Conservation (phyloP, 2,113 vertebrate genomes). For the Laticauda laticaudata region DNA sequence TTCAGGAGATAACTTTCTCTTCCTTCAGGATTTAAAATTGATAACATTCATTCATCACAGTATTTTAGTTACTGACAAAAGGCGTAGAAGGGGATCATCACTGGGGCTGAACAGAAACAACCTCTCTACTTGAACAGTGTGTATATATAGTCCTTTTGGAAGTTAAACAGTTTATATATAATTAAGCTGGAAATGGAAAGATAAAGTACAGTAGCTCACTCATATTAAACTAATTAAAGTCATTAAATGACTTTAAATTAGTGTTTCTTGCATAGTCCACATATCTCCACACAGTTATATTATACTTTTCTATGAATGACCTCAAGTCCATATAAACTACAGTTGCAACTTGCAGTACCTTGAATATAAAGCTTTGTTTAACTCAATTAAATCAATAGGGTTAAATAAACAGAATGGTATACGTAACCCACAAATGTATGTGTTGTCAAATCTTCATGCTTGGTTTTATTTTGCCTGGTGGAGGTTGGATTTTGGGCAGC, state of each 20-base stretch:
- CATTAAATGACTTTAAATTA: background rate
- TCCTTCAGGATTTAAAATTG: no score
- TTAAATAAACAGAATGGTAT: slow-evolving; percentile 16
- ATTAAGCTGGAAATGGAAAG: background rate
- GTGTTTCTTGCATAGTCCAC: background rate
- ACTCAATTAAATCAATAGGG: background rate
- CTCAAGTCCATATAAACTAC: accelerated
- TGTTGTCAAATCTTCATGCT: slow-evolving; percentile 1
- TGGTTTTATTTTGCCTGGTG: slow-evolving; percentile 14
- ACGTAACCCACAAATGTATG: slow-evolving; percentile 6
- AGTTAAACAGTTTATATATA: background rate
- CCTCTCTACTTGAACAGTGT: background rate
- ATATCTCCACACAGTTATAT: background rate
- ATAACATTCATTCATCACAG: background rate
- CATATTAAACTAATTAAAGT: background rate
- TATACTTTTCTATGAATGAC: background rate
- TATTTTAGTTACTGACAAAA: background rate
- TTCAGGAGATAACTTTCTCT: background rate
- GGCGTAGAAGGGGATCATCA: background rate
- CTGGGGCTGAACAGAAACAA: background rate
- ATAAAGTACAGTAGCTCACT: background rate
- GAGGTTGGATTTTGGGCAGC: background rate
- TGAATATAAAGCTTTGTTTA: background rate
- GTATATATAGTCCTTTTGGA: background rate
- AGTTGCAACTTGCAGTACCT: background rate